Evolutionary conservation across 1,140 invertebrate species (phyloP).

Genomic region (Ridgeia piscesae): DNA sequence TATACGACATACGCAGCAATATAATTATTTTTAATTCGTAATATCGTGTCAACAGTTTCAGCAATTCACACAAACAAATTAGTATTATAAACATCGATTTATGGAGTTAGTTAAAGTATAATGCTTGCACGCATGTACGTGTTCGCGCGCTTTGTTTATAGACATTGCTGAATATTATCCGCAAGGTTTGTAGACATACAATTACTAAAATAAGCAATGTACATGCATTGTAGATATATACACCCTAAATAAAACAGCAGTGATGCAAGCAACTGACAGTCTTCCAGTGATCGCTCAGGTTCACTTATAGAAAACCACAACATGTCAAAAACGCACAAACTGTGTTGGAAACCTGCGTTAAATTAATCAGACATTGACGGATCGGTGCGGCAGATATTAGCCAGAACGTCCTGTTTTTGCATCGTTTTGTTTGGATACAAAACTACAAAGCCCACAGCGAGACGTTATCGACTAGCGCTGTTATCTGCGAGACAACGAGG

Average conservation of each 20-base stretch:
- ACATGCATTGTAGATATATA: not conserved
- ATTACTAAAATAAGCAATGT: not conserved
- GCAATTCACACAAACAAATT: not conserved
- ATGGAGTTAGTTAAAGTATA: not conserved
- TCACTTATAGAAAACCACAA: not conserved
- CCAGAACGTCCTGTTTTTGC: not conserved
- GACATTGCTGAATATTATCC: not conserved
- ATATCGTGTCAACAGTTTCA: not conserved
- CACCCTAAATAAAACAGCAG: not conserved
- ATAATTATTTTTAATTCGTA: not conserved
- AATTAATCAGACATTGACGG: not conserved
- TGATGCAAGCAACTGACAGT: not conserved
- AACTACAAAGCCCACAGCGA: not conserved
- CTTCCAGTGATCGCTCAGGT: not conserved
- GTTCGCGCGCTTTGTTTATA: not conserved
- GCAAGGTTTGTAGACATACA: not conserved
- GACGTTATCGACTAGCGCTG: not conserved
- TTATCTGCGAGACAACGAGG: not conserved
- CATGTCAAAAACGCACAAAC: not conserved
- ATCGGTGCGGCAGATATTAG: not conserved
- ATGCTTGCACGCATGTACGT: not conserved
- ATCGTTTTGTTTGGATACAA: not conserved
- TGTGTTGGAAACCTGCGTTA: not conserved
- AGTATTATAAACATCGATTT: not conserved
- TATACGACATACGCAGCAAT: not conserved